A percentile compares a stretch with the other conserved stretches of the same genome.
phyloP scores from a whole-genome alignment of 2,113 vertebrate genomes.

The Dissostichus mawsoni region DNA sequence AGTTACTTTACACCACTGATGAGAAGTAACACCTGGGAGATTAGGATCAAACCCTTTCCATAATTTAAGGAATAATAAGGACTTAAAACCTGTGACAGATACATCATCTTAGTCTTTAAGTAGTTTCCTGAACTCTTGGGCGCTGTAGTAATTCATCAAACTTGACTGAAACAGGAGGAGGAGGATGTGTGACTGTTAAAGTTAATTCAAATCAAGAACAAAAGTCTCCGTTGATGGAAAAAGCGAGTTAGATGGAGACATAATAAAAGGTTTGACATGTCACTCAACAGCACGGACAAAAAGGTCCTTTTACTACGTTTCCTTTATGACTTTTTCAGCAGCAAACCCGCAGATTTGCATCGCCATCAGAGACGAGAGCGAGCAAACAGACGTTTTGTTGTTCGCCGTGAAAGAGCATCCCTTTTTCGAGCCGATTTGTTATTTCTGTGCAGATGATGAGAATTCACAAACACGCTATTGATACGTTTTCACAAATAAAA shows the following conservation, averaged over 20 bases:
- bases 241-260: background rate
- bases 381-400: constrained; percentile 33
- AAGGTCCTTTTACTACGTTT: background rate
- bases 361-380: background rate
- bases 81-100: too few relatives aligned
- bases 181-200: too few relatives aligned
- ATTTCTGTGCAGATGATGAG: constrained; percentile 36
- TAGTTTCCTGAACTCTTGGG: too few relatives aligned
- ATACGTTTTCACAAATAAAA: constrained; percentile 41
- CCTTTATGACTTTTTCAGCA: constrained; percentile 15
- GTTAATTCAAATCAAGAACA: too few relatives aligned
- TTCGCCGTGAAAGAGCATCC: background rate
- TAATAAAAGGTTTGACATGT: background rate
- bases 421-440: constrained; percentile 65
- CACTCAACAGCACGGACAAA: background rate
- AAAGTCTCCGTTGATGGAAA: background rate
- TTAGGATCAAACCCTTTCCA: too few relatives aligned
- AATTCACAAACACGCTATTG: constrained; percentile 68
- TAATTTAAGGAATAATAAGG: too few relatives aligned
- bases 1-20: too few relatives aligned
- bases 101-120: too few relatives aligned
- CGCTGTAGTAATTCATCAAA: too few relatives aligned
- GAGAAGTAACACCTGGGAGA: too few relatives aligned
- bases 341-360: constrained; percentile 59
- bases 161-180: too few relatives aligned